phyloP scores from a whole-genome alignment of 1,140 invertebrate species.

The Hormaphis cornu region DNA sequence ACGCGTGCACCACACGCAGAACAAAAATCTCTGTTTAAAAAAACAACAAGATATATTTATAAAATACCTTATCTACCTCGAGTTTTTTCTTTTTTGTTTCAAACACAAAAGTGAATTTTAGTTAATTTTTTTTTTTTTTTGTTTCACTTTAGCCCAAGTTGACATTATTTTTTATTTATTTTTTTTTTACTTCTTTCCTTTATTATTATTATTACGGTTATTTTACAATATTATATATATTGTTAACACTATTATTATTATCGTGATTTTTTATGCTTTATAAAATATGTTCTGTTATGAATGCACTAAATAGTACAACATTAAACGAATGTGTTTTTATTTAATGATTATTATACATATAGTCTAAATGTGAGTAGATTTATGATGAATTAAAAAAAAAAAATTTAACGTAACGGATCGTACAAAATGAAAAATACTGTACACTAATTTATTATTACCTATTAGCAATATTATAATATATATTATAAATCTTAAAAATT shows the following conservation, averaged over 20 bases:
- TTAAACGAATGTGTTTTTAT: constrained; percentile 32
- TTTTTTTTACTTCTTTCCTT: constrained; percentile 18
- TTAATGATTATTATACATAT: constrained; percentile 31
- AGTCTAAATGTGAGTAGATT: constrained; percentile 28
- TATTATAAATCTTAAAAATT: constrained; percentile 13
- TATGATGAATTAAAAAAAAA: constrained; percentile 16
- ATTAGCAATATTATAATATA: constrained; percentile 18
- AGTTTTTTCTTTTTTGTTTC: neutral
- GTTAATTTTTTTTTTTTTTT: constrained; percentile 31
- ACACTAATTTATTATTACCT: constrained; percentile 6
- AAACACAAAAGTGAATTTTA: neutral
- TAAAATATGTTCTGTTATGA: constrained; percentile 29
- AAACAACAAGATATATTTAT: neutral
- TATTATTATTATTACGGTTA: no score
- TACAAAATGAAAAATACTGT: constrained; percentile 28
- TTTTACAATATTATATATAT: constrained; percentile 29
- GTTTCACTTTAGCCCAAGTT: constrained; percentile 24
- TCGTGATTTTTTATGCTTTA: constrained; percentile 32
- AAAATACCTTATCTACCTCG: constrained; percentile 23
- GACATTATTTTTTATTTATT: no score
- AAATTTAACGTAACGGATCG: constrained; percentile 20
- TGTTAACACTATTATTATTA: no score
- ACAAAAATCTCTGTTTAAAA: neutral
- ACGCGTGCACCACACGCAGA: no score
- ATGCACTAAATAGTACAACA: constrained; percentile 33